These are phyloP conservation scores for Gobiocypris rarus DNA, from an alignment of 2,113 vertebrate species.

Conservation along the genomic window DNA sequence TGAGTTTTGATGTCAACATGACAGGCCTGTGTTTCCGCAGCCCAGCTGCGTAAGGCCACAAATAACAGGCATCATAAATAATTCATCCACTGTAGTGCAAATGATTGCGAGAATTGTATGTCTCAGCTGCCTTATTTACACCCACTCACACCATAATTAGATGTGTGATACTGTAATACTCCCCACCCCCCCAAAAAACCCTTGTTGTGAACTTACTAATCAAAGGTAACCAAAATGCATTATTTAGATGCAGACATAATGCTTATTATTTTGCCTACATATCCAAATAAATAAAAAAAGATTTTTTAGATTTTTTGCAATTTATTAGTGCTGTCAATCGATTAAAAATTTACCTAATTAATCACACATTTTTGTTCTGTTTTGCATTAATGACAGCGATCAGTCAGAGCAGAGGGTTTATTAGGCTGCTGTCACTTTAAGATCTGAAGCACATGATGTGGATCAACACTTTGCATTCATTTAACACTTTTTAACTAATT, in stretches of 20 bases:
- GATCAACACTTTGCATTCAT: no score
- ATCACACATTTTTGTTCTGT: no score
- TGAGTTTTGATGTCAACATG: slow-evolving; percentile 49
- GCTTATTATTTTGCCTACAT: not conserved
- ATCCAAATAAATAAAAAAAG: not conserved
- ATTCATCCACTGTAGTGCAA: slow-evolving; percentile 50
- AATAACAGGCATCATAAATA: slow-evolving; percentile 56
- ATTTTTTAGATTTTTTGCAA: no score
- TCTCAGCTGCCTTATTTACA: slow-evolving; percentile 50
- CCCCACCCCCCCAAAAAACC: not conserved
- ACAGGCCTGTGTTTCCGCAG: slow-evolving; percentile 44
- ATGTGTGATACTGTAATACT: slow-evolving; percentile 45
- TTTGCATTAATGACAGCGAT: no score
- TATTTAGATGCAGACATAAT: not conserved
- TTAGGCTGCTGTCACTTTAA: no score
- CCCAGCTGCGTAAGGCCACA: slow-evolving; percentile 51
- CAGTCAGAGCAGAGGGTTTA: no score
- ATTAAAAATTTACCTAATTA: no score
- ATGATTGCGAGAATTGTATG: slow-evolving; percentile 49
- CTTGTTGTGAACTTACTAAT: slow-evolving; percentile 26
- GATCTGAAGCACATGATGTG: no score
- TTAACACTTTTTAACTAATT: no score
- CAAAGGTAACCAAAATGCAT: slow-evolving; percentile 27
- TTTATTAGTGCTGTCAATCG: no score
- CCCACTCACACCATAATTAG: slow-evolving; percentile 31